phyloP scores from a whole-genome alignment of 2,113 vertebrate species.

The Mastomys coucha region DNA sequence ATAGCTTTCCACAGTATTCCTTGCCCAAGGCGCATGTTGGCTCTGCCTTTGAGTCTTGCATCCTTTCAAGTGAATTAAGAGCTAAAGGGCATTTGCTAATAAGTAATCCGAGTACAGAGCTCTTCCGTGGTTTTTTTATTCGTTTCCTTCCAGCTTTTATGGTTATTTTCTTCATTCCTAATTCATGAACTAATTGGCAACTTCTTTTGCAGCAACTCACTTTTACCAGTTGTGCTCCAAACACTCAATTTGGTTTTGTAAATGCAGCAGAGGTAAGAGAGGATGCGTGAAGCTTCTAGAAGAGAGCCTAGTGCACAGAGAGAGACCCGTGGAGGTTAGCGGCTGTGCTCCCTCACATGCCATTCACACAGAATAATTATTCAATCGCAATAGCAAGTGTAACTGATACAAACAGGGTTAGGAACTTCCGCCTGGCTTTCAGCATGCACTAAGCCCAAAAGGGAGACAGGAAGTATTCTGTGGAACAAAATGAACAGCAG shows the following conservation, averaged over 20 bases:
- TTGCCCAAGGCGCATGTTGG: background rate
- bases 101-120: background rate
- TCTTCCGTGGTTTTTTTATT: background rate
- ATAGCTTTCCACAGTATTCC: background rate
- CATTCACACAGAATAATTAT: background rate
- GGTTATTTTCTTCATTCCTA: background rate
- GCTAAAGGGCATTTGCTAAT: background rate
- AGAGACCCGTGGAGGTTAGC: background rate
- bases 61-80: slow-evolving; percentile 7
- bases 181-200: background rate
- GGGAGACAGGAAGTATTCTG: background rate
- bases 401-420: background rate
- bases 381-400: background rate
- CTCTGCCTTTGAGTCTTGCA: background rate
- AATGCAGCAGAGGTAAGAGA: background rate
- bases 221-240: background rate
- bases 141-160: background rate
- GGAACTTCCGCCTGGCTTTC: background rate
- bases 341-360: background rate
- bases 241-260: background rate
- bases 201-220: slow-evolving; percentile 20
- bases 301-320: background rate
- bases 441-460: background rate
- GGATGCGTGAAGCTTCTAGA: too few relatives aligned
- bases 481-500: background rate